Percentiles rank a stretch among this genome's conserved stretches.
These are phyloP conservation scores for Tethea ocularis DNA, from an alignment of 2,888 invertebrate species.

Conservation along the genomic window DNA sequence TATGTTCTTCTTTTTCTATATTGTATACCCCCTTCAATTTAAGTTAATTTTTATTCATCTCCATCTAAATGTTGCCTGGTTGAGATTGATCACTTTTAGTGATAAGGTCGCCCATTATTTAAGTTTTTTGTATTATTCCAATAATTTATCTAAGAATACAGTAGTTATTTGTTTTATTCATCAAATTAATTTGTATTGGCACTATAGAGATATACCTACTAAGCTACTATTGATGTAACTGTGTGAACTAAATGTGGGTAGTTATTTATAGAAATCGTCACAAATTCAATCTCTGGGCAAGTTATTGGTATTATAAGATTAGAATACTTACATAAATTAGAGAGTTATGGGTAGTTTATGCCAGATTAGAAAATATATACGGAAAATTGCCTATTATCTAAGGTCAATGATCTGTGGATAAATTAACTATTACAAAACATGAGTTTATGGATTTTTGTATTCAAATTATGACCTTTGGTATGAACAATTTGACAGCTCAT, in stretches of 20 bases:
- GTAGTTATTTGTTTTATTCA: too few species aligned
- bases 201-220: too few species aligned
- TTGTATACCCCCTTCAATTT: too few species aligned
- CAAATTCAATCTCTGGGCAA: neutral
- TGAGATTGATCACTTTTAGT: too few species aligned
- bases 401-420: conserved; percentile 17
- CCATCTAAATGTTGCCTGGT: too few species aligned
- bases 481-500: conserved; percentile 14
- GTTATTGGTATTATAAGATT: neutral
- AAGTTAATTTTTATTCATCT: neutral
- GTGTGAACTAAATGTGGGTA: too few species aligned
- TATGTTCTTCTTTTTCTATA: too few species aligned
- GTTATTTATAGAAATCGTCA: neutral
- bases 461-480: conserved; percentile 42
- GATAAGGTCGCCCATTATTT: too few species aligned
- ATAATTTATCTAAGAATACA: too few species aligned
- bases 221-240: too few species aligned
- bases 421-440: conserved; percentile 23
- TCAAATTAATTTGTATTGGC: too few species aligned
- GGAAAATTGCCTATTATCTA: conserved; percentile 17
- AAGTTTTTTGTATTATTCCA: too few species aligned
- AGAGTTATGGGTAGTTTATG: neutral
- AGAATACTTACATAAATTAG: neutral
- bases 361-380: neutral
- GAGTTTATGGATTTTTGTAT: conserved; percentile 30